Evolutionary conservation across 2,113 vertebrate species (phyloP), one percentile per base, ranked within the genome.

Genomic region (Ellobius talpinus): DNA sequence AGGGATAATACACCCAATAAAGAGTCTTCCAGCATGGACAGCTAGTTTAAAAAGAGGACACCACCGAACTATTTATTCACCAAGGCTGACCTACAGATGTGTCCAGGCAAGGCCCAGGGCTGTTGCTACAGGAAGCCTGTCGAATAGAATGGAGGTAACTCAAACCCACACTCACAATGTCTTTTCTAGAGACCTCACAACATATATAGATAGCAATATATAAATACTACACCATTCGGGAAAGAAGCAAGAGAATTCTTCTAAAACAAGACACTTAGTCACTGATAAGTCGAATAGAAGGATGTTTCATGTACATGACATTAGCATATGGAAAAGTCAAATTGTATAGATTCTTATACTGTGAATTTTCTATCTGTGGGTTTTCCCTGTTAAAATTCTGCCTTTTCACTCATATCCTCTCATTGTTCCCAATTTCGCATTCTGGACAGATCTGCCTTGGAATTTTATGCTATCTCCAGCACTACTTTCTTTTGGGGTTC

Each of bases 251-350:
- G 47, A 8, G 36, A 26, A 70, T 8, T 6, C 4, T 4, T 47
- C 26, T 2, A 65, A 89, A 82, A 90, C 4, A 92, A 24, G 42
- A 9, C 65, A 42, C 63, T 92, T 68, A 63, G 19, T 74, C 91
- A 47, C 89, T 88, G 31, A 8, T 66, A 76, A 78, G 58, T 45
- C 70, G 63, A 94, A 87, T 68, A 36, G 92, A 91, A 61, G 36
- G 4, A 16, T n/a, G 94, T 17, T 7, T 1, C 55, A 95, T 76
- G 33, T 91, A 89, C 78, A 78, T 29, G 12, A 77, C 61, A 8
- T 73, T 94, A 72, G 17, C 14, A 90, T 91, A 47, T n/a, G 66
- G 81, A 91, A 87, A 92, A 97, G 36, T 36, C 77, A 94, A 36
- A 58, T 50, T 39, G 50, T 68, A 23, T 66, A 1, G 70, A 82